Evolutionary conservation across 2,797 vertebrate genomes (phyloP), one percentile per base, ranked within the genome.

Genomic region (Thamnophis elegans): DNA sequence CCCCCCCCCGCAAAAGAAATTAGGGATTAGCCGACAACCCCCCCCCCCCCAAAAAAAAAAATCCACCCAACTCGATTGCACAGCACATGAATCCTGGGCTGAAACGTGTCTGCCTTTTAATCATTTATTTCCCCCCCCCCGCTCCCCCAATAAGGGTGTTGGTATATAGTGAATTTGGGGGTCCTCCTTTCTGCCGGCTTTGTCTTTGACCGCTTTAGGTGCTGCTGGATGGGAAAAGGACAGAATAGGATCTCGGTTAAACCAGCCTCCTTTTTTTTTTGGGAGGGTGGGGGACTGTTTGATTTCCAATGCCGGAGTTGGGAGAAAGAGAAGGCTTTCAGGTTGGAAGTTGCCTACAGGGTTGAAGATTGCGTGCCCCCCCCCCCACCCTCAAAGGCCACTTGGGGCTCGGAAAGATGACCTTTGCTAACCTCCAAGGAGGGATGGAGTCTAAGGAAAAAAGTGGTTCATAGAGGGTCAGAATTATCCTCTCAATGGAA

Each of bases 201-300:
- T 13, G 22, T 59, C 54, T 13, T 13, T 11, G 47, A 5, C 11
- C 13, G 20, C 20, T 32, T 90, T n/a, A 13, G 42, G 5, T 9
- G 1, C 28, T 4, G 3, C 22, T 9, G 1, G 13, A 13, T n/a
- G 9, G 8, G 4, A 8, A 18, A 65, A 32, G 28, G 18, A 36
- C 32, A 22, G 18, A 14, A 26, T 32, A 6, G 14, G 2, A 14
- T 20, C 25, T 58, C 12, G 0, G 6, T 32, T 87, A 78, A 54
- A 11, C 0, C n/a, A 8, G 10, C 56, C 22, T 28, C 28, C 22
- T n/a, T n/a, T n/a, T 59, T 18, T 10, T 59, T 0, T 8, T 28
- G 0, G 4, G 32, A 7, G 20, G 22, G 5, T 0, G 3, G 7
- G 5, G 16, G 13, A 3, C 14, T 86, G 47, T 42, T 6, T 18